Evolutionary conservation across 1,140 invertebrate species (phyloP), one percentile per base, ranked within the genome.

Genomic region (Streblospio benedicti): DNA sequence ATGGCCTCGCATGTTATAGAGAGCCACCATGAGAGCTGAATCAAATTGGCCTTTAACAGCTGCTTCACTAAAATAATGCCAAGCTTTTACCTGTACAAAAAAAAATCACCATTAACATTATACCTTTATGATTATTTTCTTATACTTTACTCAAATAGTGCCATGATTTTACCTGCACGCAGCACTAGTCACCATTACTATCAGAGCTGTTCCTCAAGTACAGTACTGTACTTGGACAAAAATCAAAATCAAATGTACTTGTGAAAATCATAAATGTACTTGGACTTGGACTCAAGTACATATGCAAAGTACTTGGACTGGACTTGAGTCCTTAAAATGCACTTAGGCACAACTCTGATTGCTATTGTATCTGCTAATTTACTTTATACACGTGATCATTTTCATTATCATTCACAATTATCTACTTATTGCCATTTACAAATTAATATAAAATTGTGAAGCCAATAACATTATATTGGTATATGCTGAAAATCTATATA

Each of bases 1-100:
- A 33, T 55, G 59, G 4, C 71, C 71, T 33, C 70, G 65, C 44
- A 67, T 70, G 35, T 63, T 63, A 23, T 70, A 57, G 28, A 66
- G 65, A 14, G 67, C 66, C 23, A 71, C 63, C 31, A 65, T 56
- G 9, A 67, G 53, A 5, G 69, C 71, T 3, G 71, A 67, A 47
- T 71, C 68, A 9, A 71, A 50, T 47, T 74, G 73, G n/a, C 63
- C 64, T 23, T 61, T 50, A 1, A 41, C 31, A 2, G 69, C 73
- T 18, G 69, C 70, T 54, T 53, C 67, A 18, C 56, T 60, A 28
- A 56, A 35, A 33, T 61, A 61, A 6, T 56, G 23, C 52, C 30
- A 61, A 20, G 59, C 59, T n/a, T 38, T 41, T 43, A 53, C 35
- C 59, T 53, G 27, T 33, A 50, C 44, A 31, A 28, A 65, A 12